A percentile compares a stretch with the other conserved stretches of the same genome.
Conservation (phyloP, 2,888 invertebrate species). For the Tetanocera ferruginea region DNA sequence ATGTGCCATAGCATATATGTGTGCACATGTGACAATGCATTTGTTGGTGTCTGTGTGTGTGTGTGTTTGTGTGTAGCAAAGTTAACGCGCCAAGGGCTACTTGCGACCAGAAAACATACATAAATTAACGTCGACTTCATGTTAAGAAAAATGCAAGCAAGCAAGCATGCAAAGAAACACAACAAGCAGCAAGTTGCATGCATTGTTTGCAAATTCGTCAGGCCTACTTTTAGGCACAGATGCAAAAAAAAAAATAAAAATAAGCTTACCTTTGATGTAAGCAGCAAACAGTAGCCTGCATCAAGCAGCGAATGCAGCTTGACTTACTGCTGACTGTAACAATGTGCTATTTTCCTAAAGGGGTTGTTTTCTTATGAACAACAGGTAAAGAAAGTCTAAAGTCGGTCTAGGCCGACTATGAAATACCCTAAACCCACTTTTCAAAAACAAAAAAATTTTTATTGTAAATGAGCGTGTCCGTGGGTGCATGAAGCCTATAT, state of each 20-base stretch:
- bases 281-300: too few species aligned
- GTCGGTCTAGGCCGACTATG: too few species aligned
- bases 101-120: constrained; percentile 59
- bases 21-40: constrained; percentile 28
- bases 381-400: too few species aligned
- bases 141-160: constrained; percentile 25
- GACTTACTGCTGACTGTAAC: too few species aligned
- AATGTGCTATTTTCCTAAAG: too few species aligned
- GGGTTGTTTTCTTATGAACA: too few species aligned
- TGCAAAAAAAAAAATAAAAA: background rate
- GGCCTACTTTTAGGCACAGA: constrained; percentile 5
- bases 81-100: constrained; percentile 67
- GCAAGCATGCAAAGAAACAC: background rate
- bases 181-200: background rate
- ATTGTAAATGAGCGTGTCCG: too few species aligned
- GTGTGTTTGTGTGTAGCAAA: constrained; percentile 54
- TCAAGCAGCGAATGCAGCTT: too few species aligned
- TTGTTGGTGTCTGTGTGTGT: constrained; percentile 19
- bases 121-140: constrained; percentile 65
- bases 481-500: too few species aligned
- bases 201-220: constrained; percentile 11
- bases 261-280: too few species aligned
- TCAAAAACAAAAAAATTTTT: too few species aligned
- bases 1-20: constrained; percentile 9
- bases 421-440: too few species aligned